Percentiles rank a stretch among this genome's conserved stretches.
Evolutionary conservation across 2,113 vertebrate genomes (phyloP).

Genomic region (Daboia siamensis): DNA sequence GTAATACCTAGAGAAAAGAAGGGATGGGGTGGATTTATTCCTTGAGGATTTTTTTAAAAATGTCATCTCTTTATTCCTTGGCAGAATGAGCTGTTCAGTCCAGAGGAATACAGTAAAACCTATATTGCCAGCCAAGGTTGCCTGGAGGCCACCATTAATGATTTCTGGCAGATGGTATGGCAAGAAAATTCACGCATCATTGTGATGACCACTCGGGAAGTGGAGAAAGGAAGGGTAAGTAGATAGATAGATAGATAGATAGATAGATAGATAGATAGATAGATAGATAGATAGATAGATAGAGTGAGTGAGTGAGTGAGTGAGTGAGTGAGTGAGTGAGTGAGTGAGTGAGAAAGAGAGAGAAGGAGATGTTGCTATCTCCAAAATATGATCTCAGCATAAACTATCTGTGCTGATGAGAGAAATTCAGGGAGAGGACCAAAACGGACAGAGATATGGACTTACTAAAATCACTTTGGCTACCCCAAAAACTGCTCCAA

Average conservation of each 20-base stretch:
- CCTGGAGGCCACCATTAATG: conserved; percentile 80
- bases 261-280: not conserved
- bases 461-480: not conserved
- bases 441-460: not conserved
- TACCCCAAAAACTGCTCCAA: not conserved
- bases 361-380: not conserved
- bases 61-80: not conserved
- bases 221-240: conserved; percentile 93
- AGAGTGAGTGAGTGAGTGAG: not conserved
- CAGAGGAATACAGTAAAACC: conserved; percentile 74
- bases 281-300: not conserved
- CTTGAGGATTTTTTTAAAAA: not conserved
- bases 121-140: conserved; percentile 96
- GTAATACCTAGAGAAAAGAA: not conserved
- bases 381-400: not conserved
- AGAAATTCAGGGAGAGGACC: not conserved
- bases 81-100: conserved; percentile 71
- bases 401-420: not conserved
- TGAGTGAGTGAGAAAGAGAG: rapidly evolving
- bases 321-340: too few species aligned
- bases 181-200: conserved; percentile 85
- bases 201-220: conserved; percentile 95
- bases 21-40: not conserved
- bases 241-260: not conserved
- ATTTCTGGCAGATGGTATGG: conserved; percentile 98